phyloP scores from a whole-genome alignment of 2,113 vertebrate species.

The Anseranas semipalmata region DNA sequence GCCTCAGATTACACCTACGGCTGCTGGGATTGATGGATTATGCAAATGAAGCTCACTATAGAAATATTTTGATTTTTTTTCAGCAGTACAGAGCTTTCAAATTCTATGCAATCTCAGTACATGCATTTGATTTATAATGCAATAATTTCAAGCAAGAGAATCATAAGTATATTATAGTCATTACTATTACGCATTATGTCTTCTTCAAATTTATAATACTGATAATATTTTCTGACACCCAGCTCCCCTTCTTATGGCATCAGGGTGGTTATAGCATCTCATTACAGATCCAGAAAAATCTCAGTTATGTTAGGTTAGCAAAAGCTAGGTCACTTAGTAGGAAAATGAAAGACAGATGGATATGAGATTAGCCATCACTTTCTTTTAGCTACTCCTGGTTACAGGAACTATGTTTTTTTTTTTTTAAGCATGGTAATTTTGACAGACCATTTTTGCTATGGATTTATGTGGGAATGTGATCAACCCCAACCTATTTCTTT shows the following conservation, averaged over 20 bases:
- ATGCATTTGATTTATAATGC: not conserved
- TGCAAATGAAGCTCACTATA: not conserved
- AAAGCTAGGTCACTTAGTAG: not conserved
- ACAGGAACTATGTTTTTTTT: not conserved
- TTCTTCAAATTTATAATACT: not conserved
- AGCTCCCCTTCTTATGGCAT: accelerated
- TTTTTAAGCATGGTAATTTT: not conserved
- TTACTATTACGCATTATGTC: not conserved
- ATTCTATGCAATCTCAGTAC: not conserved
- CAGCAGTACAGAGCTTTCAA: not conserved
- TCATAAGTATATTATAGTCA: not conserved
- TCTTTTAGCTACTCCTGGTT: not conserved
- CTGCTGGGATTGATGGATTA: not conserved
- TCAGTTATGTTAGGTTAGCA: not conserved
- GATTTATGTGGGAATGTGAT: not conserved
- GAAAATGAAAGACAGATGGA: not conserved
- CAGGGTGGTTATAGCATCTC: not conserved
- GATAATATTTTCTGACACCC: not conserved
- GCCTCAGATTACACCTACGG: not conserved
- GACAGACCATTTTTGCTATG: not conserved
- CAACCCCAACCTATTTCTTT: not conserved
- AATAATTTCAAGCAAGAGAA: not conserved
- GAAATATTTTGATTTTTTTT: not conserved
- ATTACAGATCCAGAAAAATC: not conserved
- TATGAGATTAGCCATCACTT: not conserved